Base-by-base conservation (phyloP, 1,140 invertebrate species). In the Caerostris darwini region DNA sequence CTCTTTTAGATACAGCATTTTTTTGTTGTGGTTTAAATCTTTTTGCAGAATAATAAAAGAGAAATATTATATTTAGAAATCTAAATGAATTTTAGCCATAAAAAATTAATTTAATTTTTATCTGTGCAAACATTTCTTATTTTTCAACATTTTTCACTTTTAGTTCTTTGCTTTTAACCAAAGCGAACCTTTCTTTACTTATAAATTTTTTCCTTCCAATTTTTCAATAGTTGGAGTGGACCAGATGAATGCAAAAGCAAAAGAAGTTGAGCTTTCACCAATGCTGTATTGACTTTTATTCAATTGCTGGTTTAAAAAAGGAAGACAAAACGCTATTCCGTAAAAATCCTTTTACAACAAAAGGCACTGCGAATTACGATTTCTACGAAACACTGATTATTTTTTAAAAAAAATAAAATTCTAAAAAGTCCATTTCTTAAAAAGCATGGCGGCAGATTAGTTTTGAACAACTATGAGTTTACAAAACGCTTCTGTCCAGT, bases 401-500 rank as follows among this genome's bases (percentile, higher is more conserved):
- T 19, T 57, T n/a, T n/a, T n/a, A n/a, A n/a, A n/a, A 56, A 54
- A 58, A 83, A 83, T n/a, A 83, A 58, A 83, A 83, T 83, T 56
- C 14, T 10, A 57, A 83, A 56, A 83, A n/a, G n/a, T 8, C 82
- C 17, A n/a, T n/a, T 56, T 56, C 54, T 83, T n/a, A n/a, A 57
- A 83, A 56, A 34, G 54, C 14, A 7, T 57, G 54, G 54, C 3
- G 7, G 54, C 5, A 81, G 17, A 83, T 83, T 83, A 57, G 14
- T 83, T 83, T 34, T 83, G 54, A 58, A 83, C 56, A 83, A 8
- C 56, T 19, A 2, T 34, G 7, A 17, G 5, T 10, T 3, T 14
- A 19, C 12, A 83, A 83, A 83, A 83, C 56, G 82, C 53, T n/a
- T 57, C 82, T 83, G 54, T 83, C 82, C n/a, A 83, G 56, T 83